Evolutionary conservation across 2,888 invertebrate genomes (phyloP).

Genomic region (Apodemia mormo): DNA sequence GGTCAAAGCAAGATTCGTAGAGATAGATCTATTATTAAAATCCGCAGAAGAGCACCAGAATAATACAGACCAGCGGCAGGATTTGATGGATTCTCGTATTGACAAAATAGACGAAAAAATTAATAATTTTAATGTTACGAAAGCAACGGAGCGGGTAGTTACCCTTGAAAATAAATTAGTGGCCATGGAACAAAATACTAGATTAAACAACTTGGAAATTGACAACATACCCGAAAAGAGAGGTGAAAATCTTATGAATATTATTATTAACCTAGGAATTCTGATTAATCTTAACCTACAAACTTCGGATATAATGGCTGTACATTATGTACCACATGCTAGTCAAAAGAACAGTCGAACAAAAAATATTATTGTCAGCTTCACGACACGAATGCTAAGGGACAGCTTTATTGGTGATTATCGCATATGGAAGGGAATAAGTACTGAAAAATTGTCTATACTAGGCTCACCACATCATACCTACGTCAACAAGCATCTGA

Average conservation of each 20-base stretch:
- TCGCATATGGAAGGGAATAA: not conserved
- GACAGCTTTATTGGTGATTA: not conserved
- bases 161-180: not conserved
- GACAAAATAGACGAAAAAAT: too few species aligned
- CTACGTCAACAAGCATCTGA: not conserved
- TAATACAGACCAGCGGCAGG: not conserved
- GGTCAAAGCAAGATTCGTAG: not conserved
- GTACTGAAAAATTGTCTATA: not conserved
- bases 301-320: not conserved
- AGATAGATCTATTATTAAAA: not conserved
- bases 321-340: not conserved
- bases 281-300: not conserved
- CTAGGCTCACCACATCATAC: not conserved
- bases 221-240: not conserved
- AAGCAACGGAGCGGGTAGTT: too few species aligned
- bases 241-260: not conserved
- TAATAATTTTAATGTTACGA: too few species aligned
- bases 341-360: too few species aligned
- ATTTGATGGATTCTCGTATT: not conserved
- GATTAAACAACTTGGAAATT: not conserved
- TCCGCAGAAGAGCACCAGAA: not conserved
- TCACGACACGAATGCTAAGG: not conserved
- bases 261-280: not conserved
- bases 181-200: not conserved
- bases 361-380: not conserved